Percentiles rank a stretch among this genome's conserved stretches.
These are phyloP conservation scores for Nemoura dubitans DNA, from an alignment of 2,888 invertebrate genomes.

Conservation along the genomic window DNA sequence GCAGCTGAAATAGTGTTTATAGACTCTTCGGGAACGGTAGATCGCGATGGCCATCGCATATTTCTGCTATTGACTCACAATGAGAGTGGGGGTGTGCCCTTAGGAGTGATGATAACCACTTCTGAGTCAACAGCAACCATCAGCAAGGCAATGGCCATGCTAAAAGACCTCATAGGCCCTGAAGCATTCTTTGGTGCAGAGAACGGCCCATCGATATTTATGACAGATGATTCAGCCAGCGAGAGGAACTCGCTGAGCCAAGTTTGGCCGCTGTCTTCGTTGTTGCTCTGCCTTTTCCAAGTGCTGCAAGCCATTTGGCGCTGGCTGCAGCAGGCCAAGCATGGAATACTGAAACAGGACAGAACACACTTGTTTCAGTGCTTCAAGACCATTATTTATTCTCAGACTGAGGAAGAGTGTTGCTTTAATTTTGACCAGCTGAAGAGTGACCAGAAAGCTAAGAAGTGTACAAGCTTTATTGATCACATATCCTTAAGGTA, in stretches of 20 bases:
- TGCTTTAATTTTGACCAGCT: background rate
- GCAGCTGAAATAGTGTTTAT: constrained; percentile 7
- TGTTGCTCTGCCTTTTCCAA: constrained; percentile 33
- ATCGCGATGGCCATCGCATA: constrained; percentile 19
- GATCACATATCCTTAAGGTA: constrained; percentile 15
- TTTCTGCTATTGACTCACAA: constrained; percentile 26
- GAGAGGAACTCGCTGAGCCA: background rate
- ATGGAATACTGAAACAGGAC: background rate
- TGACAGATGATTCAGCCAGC: background rate
- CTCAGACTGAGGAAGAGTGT: background rate
- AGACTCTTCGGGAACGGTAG: constrained; percentile 25
- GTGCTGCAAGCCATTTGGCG: constrained; percentile 42
- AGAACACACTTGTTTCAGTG: background rate
- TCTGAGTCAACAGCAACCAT: constrained; percentile 13
- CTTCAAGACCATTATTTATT: background rate
- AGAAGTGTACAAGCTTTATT: constrained; percentile 18
- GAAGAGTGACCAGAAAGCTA: background rate
- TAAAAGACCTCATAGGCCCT: background rate
- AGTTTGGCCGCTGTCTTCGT: background rate
- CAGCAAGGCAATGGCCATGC: background rate
- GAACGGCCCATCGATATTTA: background rate
- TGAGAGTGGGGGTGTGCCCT: constrained; percentile 22
- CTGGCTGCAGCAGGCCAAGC: constrained; percentile 18
- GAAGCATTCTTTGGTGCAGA: background rate
- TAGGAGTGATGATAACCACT: constrained; percentile 29